Evolutionary conservation across 2,888 invertebrate genomes (phyloP), one percentile per base, ranked within the genome.

Genomic region (Bellardia bayeri): DNA sequence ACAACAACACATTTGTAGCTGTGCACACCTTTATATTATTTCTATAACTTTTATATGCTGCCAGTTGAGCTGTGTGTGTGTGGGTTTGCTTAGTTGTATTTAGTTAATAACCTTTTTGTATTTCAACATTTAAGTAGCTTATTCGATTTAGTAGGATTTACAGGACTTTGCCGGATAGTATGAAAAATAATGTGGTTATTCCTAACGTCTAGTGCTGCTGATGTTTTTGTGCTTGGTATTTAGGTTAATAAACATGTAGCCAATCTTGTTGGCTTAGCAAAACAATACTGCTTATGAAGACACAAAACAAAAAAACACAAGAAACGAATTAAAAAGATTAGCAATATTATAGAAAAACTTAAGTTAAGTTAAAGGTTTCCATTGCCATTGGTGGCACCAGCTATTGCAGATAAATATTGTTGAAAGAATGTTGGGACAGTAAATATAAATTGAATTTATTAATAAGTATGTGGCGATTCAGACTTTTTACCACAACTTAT

Each of bases 41-140:
- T 72, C 40, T 14, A 2, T 16, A 13, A 66, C 61, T 49, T 49
- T 37, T 16, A 33, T 66, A 45, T 58, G 4, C 45, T 16, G 1
- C 33, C 14, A 58, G 33, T 8, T 45, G 45, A 4, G 3, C 13
- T 11, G 3, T 78, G 4, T 16, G 37, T 9, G 9, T 23, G 11
- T 58, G 9, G 9, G n/a, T 49, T 37, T 40, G 1, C 14, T 49
- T 58, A 42, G 40, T n/a, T 68, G 7, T 56, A 13, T 4, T 4
- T n/a, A 40, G n/a, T n/a, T 7, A 37, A 56, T 3, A 79, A 69
- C 23, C 30, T 51, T 42, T 58, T 4, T n/a, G n/a, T 63, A n/a
- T 71, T 51, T 23, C 4, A 3, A 37, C 30, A 71, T 33, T 72
- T 64, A 72, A 81, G 54, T 14, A 71, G 80, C 71, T 81, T 81